Percentiles rank a stretch among this genome's conserved stretches.
These are phyloP conservation scores for Leptopilina boulardi DNA, from an alignment of 1,140 invertebrate genomes.

Conservation along the genomic window DNA sequence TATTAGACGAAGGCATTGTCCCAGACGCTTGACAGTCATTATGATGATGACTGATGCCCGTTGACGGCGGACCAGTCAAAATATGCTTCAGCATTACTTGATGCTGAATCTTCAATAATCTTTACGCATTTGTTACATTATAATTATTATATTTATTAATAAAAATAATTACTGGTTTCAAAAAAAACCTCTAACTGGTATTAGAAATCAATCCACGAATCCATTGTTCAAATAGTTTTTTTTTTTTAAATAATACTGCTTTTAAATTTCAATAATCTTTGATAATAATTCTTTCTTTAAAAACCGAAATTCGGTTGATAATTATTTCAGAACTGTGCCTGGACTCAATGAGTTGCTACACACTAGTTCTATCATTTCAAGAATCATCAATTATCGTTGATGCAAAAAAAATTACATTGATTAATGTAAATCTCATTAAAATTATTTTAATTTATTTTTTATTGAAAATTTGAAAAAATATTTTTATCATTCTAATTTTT, in stretches of 20 bases:
- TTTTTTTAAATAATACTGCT: not conserved
- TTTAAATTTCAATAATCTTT: not conserved
- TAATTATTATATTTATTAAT: not conserved
- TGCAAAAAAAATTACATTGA: not conserved
- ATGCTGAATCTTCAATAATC: conserved; percentile 43
- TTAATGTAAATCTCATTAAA: not conserved
- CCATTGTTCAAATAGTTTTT: not conserved
- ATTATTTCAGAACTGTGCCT: conserved; percentile 46
- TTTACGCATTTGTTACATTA: conserved; percentile 44
- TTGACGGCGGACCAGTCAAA: conserved; percentile 73
- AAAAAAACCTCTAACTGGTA: not conserved
- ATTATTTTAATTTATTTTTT: not conserved
- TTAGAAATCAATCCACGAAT: not conserved
- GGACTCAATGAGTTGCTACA: conserved; percentile 65
- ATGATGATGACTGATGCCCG: conserved; percentile 71
- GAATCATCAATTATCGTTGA: not conserved
- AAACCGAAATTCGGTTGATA: not conserved
- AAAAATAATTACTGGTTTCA: not conserved
- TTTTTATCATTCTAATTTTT: not conserved
- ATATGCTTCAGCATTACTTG: conserved; percentile 77
- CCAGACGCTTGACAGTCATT: conserved; percentile 67
- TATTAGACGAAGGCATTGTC: conserved; percentile 48
- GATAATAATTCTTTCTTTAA: not conserved
- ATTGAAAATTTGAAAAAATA: not conserved
- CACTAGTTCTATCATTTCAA: conserved; percentile 55